Percentiles rank a stretch among this genome's conserved stretches.
phyloP scores from a whole-genome alignment of 2,888 invertebrate genomes.

The Tineola bisselliella region DNA sequence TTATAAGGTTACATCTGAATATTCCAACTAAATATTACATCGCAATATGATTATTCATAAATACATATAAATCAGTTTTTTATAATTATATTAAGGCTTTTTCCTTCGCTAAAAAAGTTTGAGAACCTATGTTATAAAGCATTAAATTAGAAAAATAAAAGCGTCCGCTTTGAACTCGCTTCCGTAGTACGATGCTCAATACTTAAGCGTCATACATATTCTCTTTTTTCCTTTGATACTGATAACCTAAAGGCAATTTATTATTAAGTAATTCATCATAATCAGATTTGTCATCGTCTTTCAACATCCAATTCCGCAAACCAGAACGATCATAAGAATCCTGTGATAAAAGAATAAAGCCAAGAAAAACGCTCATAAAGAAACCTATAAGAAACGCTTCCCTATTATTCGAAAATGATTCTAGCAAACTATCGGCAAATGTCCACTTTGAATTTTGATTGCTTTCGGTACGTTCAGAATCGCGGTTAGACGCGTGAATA shows the following conservation, averaged over 20 bases:
- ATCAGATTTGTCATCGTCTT: constrained; percentile 16
- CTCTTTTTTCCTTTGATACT: constrained; percentile 29
- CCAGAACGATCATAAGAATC: constrained; percentile 30
- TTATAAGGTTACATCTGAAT: no score
- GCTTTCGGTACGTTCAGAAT: constrained; percentile 23
- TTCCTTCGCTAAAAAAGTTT: no score
- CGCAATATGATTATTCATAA: no score
- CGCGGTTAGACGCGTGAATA: constrained; percentile 31
- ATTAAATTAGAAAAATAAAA: no score
- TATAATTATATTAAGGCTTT: no score
- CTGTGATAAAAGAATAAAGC: constrained; percentile 18
- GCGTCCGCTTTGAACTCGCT: no score
- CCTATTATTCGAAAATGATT: constrained; percentile 35
- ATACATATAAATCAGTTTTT: no score
- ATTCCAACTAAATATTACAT: no score
- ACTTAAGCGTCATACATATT: constrained; percentile 43
- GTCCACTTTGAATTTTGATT: constrained; percentile 17
- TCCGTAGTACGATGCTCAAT: no score
- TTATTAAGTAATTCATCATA: constrained; percentile 19
- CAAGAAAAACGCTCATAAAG: constrained; percentile 24
- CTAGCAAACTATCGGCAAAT: constrained; percentile 38
- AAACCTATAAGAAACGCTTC: constrained; percentile 38
- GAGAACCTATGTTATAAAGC: no score
- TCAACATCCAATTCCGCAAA: constrained; percentile 22
- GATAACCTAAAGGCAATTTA: constrained; percentile 41